Base-by-base conservation (phyloP, 2,113 vertebrate genomes). In the Phrynosoma platyrhinos region DNA sequence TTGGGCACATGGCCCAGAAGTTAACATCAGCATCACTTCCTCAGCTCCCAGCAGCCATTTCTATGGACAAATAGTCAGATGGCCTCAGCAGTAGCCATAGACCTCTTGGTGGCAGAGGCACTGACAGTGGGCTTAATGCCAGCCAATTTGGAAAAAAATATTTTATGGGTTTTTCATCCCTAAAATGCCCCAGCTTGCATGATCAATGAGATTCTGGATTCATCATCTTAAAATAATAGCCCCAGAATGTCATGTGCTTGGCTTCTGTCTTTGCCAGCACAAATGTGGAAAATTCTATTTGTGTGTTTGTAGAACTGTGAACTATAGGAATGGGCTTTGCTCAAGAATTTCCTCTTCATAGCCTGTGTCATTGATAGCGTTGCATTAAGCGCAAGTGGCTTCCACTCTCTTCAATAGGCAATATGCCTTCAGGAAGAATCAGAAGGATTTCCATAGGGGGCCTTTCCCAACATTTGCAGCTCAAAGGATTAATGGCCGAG, bases 401-500 rank as follows among this genome's bases (percentile, higher is more conserved):
- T 64, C 86, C 18, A 77, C 80, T 83, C 85, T 79, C 76, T 90
- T 83, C 78, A 82, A 69, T 91, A 92, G 93, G 87, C 88, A 85
- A 72, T 89, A 42, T 79, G 89, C 75, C 78, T 88, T 92, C 92
- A 69, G 74, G 87, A 66, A 25, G 9, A 20, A 77, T 23, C 14
- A 18, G 42, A 20, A 40, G 36, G 27, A 47, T 74, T 30, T 20
- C 58, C 55, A 8, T 66, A 27, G 20, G 80, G 12, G 12, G 9
- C 1, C 53, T 12, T 30, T 69, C 9, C 20, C 71, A 84, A 53
- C 79, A 94, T 89, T 92, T 94, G 55, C 36, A 89, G 58, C 84
- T 94, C 93, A 80, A 89, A 75, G 86, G 64, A 92, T 95, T 87
- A 93, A 64, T 90, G 58, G 10, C 85, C 93, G 95, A 89, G 76